Percentiles rank a stretch among this genome's conserved stretches.
These are phyloP conservation scores for Desmodus rotundus DNA, from an alignment of 2,113 vertebrate species.

Conservation along the genomic window DNA sequence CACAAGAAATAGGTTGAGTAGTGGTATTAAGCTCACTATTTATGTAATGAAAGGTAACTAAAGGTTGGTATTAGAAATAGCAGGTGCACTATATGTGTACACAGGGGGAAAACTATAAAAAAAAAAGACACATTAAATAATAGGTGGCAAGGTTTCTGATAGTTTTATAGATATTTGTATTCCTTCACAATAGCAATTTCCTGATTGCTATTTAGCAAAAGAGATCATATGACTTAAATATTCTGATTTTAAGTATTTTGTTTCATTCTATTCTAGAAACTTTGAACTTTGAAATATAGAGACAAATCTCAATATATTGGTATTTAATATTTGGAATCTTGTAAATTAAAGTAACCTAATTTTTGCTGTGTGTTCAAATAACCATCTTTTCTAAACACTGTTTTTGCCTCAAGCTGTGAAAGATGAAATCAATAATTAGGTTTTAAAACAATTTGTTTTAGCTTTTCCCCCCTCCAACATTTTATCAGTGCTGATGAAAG, in stretches of 20 bases:
- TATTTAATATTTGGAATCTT: conserved; percentile 10
- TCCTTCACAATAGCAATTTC: not conserved
- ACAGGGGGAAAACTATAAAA: not conserved
- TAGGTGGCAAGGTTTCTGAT: not conserved
- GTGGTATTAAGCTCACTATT: not conserved
- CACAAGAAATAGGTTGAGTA: not conserved
- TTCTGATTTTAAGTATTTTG: not conserved
- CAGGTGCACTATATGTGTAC: not conserved
- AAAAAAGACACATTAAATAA: not conserved
- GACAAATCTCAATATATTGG: not conserved
- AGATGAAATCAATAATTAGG: not conserved
- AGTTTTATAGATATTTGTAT: not conserved
- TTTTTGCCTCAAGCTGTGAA: not conserved
- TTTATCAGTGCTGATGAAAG: not conserved
- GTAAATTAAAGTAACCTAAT: not conserved
- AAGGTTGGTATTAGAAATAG: not conserved
- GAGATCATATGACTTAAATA: not conserved
- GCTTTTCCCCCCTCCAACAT: not conserved
- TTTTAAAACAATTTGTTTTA: not conserved
- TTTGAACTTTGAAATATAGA: not conserved
- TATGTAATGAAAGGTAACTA: not conserved
- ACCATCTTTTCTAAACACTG: not conserved
- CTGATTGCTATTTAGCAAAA: not conserved
- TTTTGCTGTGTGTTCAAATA: not conserved
- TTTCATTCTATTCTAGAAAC: not conserved